Evolutionary conservation across 2,797 vertebrate genomes (phyloP).

Genomic region (Neosilurus mollespiculum): DNA sequence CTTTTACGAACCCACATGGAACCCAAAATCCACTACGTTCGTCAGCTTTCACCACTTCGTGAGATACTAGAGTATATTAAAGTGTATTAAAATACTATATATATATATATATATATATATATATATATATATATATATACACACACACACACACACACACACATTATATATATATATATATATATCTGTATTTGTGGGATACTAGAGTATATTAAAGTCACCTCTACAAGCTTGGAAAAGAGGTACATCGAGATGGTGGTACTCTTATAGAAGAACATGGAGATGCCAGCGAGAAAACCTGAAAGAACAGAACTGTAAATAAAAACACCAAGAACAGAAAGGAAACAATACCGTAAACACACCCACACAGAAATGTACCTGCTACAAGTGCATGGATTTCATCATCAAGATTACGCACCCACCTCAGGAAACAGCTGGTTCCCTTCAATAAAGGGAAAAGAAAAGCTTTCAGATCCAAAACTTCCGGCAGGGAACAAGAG

Average conservation of each 20-base stretch:
- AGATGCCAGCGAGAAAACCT: conserved; percentile 94
- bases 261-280: conserved; percentile 99
- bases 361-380: conserved; percentile 70
- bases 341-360: background rate
- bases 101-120: too few species aligned
- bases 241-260: conserved; percentile 98
- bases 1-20: too few species aligned
- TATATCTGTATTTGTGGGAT: too few species aligned
- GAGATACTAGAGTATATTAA: too few species aligned
- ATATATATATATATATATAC: too few species aligned
- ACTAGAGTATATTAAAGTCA: conserved; percentile 60
- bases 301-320: background rate
- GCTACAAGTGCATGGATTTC: conserved; percentile 95
- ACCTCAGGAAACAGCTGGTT: conserved; percentile 93
- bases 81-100: too few species aligned
- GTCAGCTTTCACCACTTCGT: too few species aligned
- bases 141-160: too few species aligned
- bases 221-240: conserved; percentile 96
- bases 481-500: background rate
- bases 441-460: conserved; percentile 71
- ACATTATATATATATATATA: too few species aligned
- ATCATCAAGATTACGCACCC: conserved; percentile 95
- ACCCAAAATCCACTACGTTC: too few species aligned
- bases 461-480: background rate
- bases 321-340: background rate